These are phyloP conservation scores for Cepphus grylle DNA, from an alignment of 2,113 vertebrate species.

Conservation along the genomic window DNA sequence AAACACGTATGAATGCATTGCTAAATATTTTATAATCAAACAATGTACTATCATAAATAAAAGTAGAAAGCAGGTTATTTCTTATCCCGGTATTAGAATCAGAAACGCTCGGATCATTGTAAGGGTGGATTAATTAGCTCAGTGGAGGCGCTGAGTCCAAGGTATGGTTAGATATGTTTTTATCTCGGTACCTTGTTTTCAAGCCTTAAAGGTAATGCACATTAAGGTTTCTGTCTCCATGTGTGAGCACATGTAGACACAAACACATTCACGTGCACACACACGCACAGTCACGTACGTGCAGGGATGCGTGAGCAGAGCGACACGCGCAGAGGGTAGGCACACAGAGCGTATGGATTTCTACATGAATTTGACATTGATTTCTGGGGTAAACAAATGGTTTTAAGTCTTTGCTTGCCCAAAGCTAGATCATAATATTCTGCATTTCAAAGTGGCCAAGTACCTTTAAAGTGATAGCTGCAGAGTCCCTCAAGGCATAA, in stretches of 20 bases:
- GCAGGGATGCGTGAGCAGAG: neutral
- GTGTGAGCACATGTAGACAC: neutral
- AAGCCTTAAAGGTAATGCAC: neutral
- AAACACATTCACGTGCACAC: neutral
- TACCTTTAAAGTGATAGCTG: conserved; percentile 83
- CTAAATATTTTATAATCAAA: conserved; percentile 26
- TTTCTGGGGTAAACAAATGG: conserved; percentile 89
- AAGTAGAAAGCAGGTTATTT: conserved; percentile 21
- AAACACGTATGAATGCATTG: neutral
- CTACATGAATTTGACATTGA: conserved; percentile 80
- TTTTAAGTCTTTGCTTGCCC: conserved; percentile 87
- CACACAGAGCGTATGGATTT: conserved; percentile 39
- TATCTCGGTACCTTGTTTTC: neutral
- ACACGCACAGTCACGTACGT: neutral
- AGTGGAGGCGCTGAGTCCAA: neutral
- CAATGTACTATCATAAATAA: neutral
- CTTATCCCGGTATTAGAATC: neutral
- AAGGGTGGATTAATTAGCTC: conserved; percentile 31
- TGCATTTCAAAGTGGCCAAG: conserved; percentile 83
- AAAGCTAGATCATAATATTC: conserved; percentile 85
- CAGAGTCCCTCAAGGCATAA: conserved; percentile 80
- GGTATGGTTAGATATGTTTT: neutral
- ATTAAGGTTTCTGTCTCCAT: neutral
- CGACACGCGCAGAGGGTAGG: neutral
- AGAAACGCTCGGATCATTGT: neutral